These are phyloP conservation scores for Dryobota labecula DNA, from an alignment of 2,888 invertebrate species.

Conservation along the genomic window DNA sequence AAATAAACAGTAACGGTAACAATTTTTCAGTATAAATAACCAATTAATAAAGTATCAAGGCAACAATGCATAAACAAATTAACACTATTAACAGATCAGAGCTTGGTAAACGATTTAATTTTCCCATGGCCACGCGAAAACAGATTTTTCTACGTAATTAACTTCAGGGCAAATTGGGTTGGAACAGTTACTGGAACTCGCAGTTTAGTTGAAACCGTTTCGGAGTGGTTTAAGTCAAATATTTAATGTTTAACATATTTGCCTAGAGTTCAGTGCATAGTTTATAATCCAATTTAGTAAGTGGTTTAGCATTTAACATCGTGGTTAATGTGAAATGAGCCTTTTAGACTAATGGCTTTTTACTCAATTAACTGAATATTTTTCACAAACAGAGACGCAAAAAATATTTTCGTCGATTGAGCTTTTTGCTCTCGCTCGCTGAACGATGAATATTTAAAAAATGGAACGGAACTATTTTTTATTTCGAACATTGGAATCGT, in stretches of 20 bases:
- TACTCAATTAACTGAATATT: conserved; percentile 3
- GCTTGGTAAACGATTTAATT: not conserved
- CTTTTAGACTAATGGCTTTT: conserved; percentile 31
- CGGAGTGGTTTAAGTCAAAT: conserved; percentile 40
- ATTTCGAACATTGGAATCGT: not conserved
- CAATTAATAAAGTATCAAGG: conserved; percentile 3
- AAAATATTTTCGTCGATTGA: not conserved
- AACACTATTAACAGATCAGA: not conserved
- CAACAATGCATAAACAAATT: conserved; percentile 4
- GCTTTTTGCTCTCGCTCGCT: not conserved
- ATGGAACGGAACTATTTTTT: conserved; percentile 21
- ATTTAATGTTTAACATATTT: conserved; percentile 43
- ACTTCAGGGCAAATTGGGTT: conserved; percentile 42
- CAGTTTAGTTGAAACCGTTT: conserved; percentile 23
- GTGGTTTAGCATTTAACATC: conserved; percentile 47
- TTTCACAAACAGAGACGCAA: not conserved
- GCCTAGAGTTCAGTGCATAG: conserved; percentile 28
- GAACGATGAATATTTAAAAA: conserved; percentile 3
- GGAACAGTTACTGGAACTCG: conserved; percentile 11
- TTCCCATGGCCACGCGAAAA: conserved; percentile 21
- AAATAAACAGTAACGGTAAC: too few relatives aligned
- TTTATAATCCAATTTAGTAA: conserved; percentile 49
- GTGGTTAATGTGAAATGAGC: conserved; percentile 30
- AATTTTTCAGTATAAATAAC: too few relatives aligned
- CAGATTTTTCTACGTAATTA: conserved; percentile 45